Evolutionary conservation across 37 sponge, comb jelly and placozoan genomes (phyloP).

Genomic region (Geodia barretti): DNA sequence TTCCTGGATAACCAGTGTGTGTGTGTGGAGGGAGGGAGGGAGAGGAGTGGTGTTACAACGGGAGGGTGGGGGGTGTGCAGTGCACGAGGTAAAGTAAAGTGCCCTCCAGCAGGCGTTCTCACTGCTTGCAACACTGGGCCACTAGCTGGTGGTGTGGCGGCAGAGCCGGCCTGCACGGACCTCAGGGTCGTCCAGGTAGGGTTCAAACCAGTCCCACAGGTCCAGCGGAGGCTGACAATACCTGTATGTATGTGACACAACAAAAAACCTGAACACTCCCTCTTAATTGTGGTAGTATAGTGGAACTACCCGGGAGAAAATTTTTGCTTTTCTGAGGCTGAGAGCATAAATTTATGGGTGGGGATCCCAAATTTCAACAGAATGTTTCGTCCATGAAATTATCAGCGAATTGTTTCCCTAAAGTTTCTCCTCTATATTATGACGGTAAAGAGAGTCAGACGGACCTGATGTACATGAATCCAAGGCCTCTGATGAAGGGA

Average conservation of each 20-base stretch:
- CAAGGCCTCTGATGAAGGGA: slow-evolving; percentile 92
- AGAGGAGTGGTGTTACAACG: neutral
- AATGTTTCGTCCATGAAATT: too few species aligned
- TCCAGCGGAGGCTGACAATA: slow-evolving; percentile 96
- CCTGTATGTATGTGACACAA: slow-evolving; percentile 31
- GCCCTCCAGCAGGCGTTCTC: slow-evolving; percentile 7
- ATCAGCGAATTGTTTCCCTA: too few species aligned
- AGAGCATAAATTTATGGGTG: too few species aligned
- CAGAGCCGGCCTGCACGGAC: slow-evolving; percentile 44
- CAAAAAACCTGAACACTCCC: neutral
- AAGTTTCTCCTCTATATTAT: too few species aligned
- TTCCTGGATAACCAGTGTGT: slow-evolving; percentile 59
- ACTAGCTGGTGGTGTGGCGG: neutral
- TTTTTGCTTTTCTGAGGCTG: too few species aligned
- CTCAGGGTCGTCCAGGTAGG: slow-evolving; percentile 95
- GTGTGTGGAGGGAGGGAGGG: neutral
- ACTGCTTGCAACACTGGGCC: slow-evolving; percentile 19
- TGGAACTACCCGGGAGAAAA: neutral
- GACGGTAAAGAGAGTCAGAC: too few species aligned
- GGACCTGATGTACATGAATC: slow-evolving; percentile 97
- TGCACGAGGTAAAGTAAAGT: neutral
- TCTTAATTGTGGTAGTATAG: neutral
- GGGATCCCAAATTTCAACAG: too few species aligned
- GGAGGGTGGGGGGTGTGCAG: too few species aligned
- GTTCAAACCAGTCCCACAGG: slow-evolving; percentile 94